These are phyloP conservation scores for Dexiosoma caninum DNA, from an alignment of 2,888 invertebrate species.

Conservation along the genomic window DNA sequence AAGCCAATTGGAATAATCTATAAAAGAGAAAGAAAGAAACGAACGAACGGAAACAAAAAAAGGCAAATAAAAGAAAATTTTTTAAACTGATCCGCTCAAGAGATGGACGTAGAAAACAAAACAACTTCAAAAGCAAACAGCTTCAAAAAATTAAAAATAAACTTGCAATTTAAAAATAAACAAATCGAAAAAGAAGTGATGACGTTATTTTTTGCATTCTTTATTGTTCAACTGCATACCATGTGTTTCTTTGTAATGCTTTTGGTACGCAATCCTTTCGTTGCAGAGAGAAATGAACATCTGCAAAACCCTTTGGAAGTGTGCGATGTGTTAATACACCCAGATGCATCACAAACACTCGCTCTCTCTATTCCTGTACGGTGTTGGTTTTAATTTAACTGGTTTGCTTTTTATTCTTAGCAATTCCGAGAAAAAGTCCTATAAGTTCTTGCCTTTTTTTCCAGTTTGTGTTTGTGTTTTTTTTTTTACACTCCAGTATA, in stretches of 20 bases:
- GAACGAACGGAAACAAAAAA: neutral
- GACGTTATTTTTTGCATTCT: slow-evolving; percentile 35
- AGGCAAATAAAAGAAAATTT: neutral
- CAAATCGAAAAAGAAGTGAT: neutral
- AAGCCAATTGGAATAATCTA: too few species aligned
- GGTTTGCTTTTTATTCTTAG: neutral
- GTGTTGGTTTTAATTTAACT: neutral
- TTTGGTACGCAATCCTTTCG: neutral
- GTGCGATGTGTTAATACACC: neutral
- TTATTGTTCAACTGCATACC: slow-evolving; percentile 1
- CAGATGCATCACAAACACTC: neutral
- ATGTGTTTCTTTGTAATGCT: neutral
- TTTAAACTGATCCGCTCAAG: too few species aligned
- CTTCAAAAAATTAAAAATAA: slow-evolving; percentile 18
- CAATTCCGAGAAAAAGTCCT: neutral
- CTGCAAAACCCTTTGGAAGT: neutral
- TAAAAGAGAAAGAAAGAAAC: neutral
- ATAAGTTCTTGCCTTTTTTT: neutral
- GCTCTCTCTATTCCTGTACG: neutral
- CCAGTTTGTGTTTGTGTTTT: neutral
- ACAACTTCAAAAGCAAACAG: slow-evolving; percentile 14
- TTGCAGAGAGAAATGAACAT: neutral
- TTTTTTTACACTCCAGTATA: slow-evolving; percentile 27
- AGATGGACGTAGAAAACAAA: too few species aligned
- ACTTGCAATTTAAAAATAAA: slow-evolving; percentile 5